phyloP scores from a whole-genome alignment of 2,888 invertebrate genomes.

The Caenorhabditis panamensis region DNA sequence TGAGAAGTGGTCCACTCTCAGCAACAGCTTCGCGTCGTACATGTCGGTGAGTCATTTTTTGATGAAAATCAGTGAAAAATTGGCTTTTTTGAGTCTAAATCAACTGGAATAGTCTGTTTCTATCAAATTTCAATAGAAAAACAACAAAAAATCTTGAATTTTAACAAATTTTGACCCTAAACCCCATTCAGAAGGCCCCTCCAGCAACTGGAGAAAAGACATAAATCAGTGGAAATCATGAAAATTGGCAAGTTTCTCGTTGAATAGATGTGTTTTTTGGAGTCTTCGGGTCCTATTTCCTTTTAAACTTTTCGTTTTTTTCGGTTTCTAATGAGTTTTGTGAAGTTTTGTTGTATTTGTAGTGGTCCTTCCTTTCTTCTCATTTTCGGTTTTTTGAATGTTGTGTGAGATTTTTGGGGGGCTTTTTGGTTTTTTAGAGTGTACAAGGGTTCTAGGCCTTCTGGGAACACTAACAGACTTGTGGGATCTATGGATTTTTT shows the following conservation, averaged over 20 bases:
- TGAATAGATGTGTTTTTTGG: conserved; percentile 17
- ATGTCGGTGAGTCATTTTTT: conserved; percentile 73
- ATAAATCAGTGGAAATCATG: conserved; percentile 29
- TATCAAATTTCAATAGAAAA: too few species aligned
- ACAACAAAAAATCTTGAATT: background rate
- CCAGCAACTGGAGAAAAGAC: conserved; percentile 58
- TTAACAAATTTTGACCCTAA: background rate
- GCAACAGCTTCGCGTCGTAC: conserved; percentile 76
- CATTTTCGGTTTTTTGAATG: conserved; percentile 11
- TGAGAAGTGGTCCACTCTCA: conserved; percentile 92
- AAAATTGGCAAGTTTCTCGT: conserved; percentile 40
- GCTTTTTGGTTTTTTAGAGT: too few species aligned
- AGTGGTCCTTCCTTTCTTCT: too few species aligned
- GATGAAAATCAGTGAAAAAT: too few species aligned
- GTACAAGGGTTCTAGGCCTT: too few species aligned
- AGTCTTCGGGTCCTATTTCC: conserved; percentile 1
- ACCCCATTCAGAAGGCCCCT: conserved; percentile 66
- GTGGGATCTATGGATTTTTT: too few species aligned
- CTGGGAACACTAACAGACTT: too few species aligned
- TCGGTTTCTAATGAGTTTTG: background rate
- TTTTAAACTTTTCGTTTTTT: conserved; percentile 6
- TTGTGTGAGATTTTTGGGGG: conserved; percentile 22
- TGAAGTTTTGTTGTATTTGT: too few species aligned
- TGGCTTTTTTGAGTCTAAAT: too few species aligned
- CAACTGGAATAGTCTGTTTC: too few species aligned